Percentiles rank a stretch among this genome's conserved stretches.
Evolutionary conservation across 1,140 invertebrate genomes (phyloP).

Genomic region (Drosophila navojoa): DNA sequence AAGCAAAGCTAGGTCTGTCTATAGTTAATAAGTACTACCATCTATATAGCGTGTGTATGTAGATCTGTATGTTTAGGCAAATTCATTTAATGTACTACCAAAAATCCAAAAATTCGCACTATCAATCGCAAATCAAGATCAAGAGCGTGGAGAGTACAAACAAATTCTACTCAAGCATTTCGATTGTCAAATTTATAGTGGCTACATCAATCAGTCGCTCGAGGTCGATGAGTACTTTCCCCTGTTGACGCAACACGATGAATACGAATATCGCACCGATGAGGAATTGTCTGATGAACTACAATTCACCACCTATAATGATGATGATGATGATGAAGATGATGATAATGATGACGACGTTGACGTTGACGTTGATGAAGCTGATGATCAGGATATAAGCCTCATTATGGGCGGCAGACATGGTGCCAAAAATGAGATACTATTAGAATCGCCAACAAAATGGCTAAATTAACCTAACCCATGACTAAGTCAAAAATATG

Average conservation of each 20-base stretch:
- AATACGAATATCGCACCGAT: conserved; percentile 72
- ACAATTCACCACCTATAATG: conserved; percentile 77
- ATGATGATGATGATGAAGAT: conserved; percentile 31
- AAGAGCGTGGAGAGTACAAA: conserved; percentile 18
- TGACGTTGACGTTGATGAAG: conserved; percentile 23
- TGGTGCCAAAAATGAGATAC: conserved; percentile 47
- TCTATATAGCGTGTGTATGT: conserved; percentile 12
- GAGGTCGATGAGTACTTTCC: conserved; percentile 96
- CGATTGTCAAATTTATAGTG: conserved; percentile 86
- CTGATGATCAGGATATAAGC: conserved; percentile 23
- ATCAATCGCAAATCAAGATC: conserved; percentile 27
- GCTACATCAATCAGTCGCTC: conserved; percentile 95
- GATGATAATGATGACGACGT: conserved; percentile 21
- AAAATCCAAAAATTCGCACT: conserved; percentile 26
- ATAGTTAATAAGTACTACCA: conserved; percentile 23
- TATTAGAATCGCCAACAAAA: conserved; percentile 13
- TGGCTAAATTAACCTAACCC: conserved; percentile 11
- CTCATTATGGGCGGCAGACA: conserved; percentile 19
- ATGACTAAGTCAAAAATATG: conserved; percentile 5
- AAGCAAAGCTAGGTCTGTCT: conserved; percentile 64
- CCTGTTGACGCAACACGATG: conserved; percentile 84
- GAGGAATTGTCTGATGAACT: conserved; percentile 74
- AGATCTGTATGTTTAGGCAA: conserved; percentile 32
- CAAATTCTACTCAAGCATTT: conserved; percentile 62
- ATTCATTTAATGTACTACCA: conserved; percentile 47